A percentile compares a stretch with the other conserved stretches of the same genome.
These are phyloP conservation scores for Acrocephalus kingi DNA, from an alignment of 2,113 vertebrate genomes.

Conservation along the genomic window DNA sequence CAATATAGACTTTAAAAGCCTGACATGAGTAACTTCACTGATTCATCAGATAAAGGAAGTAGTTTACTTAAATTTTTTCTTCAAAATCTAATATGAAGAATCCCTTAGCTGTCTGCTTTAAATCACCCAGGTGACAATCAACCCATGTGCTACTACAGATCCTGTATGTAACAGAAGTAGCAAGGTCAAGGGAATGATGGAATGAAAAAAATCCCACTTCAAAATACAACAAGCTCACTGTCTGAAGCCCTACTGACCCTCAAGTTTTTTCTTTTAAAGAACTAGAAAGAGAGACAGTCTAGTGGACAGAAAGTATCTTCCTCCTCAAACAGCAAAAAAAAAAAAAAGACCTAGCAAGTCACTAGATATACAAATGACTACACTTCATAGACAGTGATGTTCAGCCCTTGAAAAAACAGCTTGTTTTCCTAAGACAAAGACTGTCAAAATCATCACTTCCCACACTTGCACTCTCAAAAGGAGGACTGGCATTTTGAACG, in stretches of 20 bases:
- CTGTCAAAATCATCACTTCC: conserved; percentile 2
- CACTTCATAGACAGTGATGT: neutral
- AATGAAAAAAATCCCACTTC: neutral
- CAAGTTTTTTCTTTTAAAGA: neutral
- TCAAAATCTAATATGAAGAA: neutral
- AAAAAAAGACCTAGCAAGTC: neutral
- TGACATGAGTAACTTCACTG: neutral
- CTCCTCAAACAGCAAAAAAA: neutral
- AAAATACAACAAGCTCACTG: neutral
- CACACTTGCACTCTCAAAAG: neutral
- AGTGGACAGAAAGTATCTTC: neutral
- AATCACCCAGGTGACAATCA: neutral
- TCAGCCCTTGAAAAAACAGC: conserved; percentile 2
- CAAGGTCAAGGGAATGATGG: neutral
- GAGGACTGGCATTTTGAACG: neutral
- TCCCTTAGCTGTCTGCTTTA: neutral
- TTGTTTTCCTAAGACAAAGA: conserved; percentile 9
- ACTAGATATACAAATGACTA: neutral
- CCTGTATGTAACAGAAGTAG: neutral
- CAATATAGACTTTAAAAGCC: neutral
- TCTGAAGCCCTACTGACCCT: neutral
- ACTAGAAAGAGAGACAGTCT: neutral
- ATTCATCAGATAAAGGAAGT: neutral
- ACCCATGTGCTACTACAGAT: neutral
- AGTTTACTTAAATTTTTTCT: neutral